phyloP scores from a whole-genome alignment of 2,797 vertebrate genomes.

The Falco cherrug region DNA sequence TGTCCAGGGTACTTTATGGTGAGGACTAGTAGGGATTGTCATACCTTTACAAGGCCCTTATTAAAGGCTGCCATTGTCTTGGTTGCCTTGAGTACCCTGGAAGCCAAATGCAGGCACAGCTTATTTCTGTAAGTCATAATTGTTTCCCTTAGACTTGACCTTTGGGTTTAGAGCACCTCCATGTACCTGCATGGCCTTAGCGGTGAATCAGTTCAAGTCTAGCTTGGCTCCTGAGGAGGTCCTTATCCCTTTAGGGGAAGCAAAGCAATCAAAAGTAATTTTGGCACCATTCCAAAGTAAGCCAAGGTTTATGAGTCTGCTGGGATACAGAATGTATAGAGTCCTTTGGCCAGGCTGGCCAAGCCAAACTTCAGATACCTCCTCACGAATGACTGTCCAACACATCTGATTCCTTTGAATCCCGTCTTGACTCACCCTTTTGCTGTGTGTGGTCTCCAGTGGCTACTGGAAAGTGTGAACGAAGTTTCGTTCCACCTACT shows the following conservation, averaged over 20 bases:
- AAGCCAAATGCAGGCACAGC: neutral
- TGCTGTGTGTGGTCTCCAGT: constrained; percentile 25
- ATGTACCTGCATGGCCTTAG: neutral
- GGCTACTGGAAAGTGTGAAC: neutral
- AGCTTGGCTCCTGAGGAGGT: neutral
- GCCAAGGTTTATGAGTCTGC: neutral
- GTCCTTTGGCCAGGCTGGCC: constrained; percentile 5
- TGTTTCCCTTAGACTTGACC: neutral
- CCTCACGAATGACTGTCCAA: neutral
- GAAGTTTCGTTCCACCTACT: neutral
- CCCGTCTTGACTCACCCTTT: neutral
- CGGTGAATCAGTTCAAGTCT: neutral
- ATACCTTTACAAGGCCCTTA: neutral
- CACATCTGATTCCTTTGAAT: neutral
- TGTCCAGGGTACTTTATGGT: neutral
- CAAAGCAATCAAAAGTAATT: constrained; percentile 35
- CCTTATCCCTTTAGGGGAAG: neutral
- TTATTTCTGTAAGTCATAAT: neutral
- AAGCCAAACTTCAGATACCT: constrained; percentile 19
- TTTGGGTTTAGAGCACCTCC: neutral
- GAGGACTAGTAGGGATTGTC: neutral
- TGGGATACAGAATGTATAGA: neutral
- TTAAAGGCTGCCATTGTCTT: neutral
- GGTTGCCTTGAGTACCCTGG: neutral
- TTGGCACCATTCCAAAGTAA: constrained; percentile 32